A percentile compares a stretch with the other conserved stretches of the same genome.
Evolutionary conservation across 2,113 vertebrate genomes (phyloP).

Genomic region (Chaetodon auriga): DNA sequence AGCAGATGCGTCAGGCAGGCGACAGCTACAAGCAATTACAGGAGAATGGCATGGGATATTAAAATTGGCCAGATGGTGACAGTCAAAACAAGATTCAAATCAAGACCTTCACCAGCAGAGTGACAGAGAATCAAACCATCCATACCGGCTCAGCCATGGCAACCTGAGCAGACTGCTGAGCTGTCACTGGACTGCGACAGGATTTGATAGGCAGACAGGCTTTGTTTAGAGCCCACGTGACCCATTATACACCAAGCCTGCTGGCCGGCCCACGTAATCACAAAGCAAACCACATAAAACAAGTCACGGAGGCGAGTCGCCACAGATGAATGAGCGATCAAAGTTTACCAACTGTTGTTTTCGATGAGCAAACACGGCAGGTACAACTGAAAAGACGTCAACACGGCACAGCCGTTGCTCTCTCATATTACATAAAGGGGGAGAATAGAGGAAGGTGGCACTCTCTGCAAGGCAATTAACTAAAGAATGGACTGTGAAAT

Average conservation of each 20-base stretch:
- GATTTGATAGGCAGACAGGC: conserved; percentile 67
- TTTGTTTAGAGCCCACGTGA: conserved; percentile 63
- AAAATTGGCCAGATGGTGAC: conserved; percentile 12
- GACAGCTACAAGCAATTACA: background rate
- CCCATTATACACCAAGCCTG: conserved; percentile 29
- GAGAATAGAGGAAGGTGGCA: too few species aligned
- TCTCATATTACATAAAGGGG: background rate
- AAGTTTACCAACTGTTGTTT: conserved; percentile 62
- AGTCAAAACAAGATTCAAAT: conserved; percentile 61
- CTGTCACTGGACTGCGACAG: conserved; percentile 56
- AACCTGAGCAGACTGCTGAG: conserved; percentile 69
- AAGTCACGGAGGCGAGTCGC: conserved; percentile 27
- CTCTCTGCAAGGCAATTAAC: background rate
- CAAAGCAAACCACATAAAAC: conserved; percentile 60
- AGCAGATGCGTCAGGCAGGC: background rate
- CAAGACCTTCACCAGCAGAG: conserved; percentile 26
- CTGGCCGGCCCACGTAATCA: conserved; percentile 31
- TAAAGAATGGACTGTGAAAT: conserved; percentile 8
- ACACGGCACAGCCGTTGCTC: background rate
- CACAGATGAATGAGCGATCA: conserved; percentile 45
- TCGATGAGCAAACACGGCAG: conserved; percentile 45
- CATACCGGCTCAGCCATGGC: conserved; percentile 39
- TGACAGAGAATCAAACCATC: conserved; percentile 27
- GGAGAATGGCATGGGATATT: background rate
- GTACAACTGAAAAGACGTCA: conserved; percentile 6